phyloP scores from a whole-genome alignment of 2,888 invertebrate genomes.

The Tipula unca region DNA sequence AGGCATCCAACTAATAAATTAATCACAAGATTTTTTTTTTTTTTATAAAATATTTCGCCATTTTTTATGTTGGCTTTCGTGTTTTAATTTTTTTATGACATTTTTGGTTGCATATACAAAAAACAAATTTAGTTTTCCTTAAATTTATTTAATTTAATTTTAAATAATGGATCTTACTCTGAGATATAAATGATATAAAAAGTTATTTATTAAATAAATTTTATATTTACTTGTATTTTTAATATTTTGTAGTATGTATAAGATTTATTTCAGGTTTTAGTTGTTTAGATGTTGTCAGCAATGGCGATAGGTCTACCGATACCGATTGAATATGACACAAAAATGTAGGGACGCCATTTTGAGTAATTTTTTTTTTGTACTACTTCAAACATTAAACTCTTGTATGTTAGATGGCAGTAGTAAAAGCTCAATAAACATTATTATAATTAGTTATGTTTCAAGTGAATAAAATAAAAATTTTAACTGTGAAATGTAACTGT shows the following conservation, averaged over 20 bases:
- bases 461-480: no score
- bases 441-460: no score
- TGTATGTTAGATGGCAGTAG: neutral
- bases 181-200: neutral
- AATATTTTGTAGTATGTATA: neutral
- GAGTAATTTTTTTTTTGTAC: neutral
- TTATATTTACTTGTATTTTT: neutral
- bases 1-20: constrained; percentile 19
- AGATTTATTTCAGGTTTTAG: neutral
- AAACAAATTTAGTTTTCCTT: neutral
- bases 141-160: neutral
- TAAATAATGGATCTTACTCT: neutral
- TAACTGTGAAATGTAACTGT: no score
- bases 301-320: neutral
- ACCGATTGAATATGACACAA: neutral
- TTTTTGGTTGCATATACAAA: constrained; percentile 14
- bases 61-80: constrained; percentile 18
- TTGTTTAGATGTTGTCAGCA: constrained; percentile 20
- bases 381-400: neutral
- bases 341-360: neutral
- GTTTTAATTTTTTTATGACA: neutral
- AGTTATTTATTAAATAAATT: neutral
- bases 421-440: no score
- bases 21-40: neutral
- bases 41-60: neutral